These are phyloP conservation scores for Oligia fasciuncula DNA, from an alignment of 2,888 invertebrate genomes.

Conservation along the genomic window DNA sequence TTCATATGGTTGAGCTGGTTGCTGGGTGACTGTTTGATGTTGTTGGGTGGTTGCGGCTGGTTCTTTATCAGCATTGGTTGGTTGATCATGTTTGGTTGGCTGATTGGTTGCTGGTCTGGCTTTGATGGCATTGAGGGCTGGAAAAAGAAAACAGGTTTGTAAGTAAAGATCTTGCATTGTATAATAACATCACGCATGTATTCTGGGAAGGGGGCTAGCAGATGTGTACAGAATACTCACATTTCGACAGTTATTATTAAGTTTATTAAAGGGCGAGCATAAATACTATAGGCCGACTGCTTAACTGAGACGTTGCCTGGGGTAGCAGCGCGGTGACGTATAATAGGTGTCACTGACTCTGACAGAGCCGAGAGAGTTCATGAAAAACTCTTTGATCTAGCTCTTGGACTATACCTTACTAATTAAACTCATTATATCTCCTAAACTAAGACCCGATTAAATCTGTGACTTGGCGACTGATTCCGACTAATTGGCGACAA, in stretches of 20 bases:
- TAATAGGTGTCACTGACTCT: too few relatives aligned
- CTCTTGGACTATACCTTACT: too few relatives aligned
- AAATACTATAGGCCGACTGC: too few relatives aligned
- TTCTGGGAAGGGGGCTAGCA: neutral
- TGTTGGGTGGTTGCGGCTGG: slow-evolving; percentile 64
- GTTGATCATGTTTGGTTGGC: slow-evolving; percentile 69
- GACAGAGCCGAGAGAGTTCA: too few relatives aligned
- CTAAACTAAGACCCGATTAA: too few relatives aligned
- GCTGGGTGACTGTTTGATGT: slow-evolving; percentile 61
- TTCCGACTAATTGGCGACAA: too few relatives aligned
- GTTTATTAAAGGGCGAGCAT: too few relatives aligned
- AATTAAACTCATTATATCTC: too few relatives aligned
- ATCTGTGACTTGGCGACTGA: too few relatives aligned
- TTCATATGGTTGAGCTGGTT: slow-evolving; percentile 59
- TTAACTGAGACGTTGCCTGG: too few relatives aligned
- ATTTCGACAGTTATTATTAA: neutral
- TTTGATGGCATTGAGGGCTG: slow-evolving; percentile 80
- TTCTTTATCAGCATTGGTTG: slow-evolving; percentile 72
- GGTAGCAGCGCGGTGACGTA: too few relatives aligned
- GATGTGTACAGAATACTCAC: neutral
- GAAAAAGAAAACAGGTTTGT: slow-evolving; percentile 10
- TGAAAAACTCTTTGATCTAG: too few relatives aligned
- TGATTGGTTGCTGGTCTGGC: slow-evolving; percentile 73
- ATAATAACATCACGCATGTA: neutral
- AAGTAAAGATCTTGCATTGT: neutral